Base-by-base conservation (phyloP, 2,113 vertebrate genomes). In the Rhinogobius similis region DNA sequence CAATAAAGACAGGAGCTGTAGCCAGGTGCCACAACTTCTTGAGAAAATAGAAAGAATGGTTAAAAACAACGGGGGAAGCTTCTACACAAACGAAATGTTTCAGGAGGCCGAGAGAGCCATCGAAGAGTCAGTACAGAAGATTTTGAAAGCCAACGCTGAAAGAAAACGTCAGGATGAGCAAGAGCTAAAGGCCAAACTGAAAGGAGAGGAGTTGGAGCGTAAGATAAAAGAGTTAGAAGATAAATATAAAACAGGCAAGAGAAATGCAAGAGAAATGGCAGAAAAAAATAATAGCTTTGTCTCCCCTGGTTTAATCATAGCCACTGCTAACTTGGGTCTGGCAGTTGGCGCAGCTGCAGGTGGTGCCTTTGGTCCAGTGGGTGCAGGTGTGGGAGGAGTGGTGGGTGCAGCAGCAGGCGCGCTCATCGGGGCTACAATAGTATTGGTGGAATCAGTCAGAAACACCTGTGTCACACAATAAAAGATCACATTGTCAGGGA, bases 71-170 rank as follows among this genome's bases (percentile, higher is more conserved):
- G 55, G 55, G 21, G 73, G 77, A 29, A 77, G 12, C 41, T 80
- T 50, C 67, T 80, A 83, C 70, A 77, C 74, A 5, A 68, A 71
- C 29, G 3, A 43, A 13, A 72, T 80, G 70, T 75, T 74, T 46
- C 52, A 68, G 48, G 64, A 72, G 52, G 81, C 68, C 0, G 74
- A 77, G 48, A 62, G 16, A 44, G 68, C 24, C 1, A 71, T 75
- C 53, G 21, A n/a, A 46, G 39, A 72, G 44, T 0, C 32, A 53
- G 0, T 9, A 7, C 1, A 10, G 32, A 10, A 12, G 24, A 66
- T 24, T 26, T 0, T 62, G 68, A 65, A 13, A 20, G 61, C 8
- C 6, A 50, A 0, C 10, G 64, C 21, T 0, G 43, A 68, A 53
- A 0, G 21, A n/a, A 71, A 65, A 65, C 44, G 0, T 10, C 52